Evolutionary conservation across 2,888 invertebrate genomes (phyloP), one percentile per base, ranked within the genome.

Genomic region (Parnassius glacialis): DNA sequence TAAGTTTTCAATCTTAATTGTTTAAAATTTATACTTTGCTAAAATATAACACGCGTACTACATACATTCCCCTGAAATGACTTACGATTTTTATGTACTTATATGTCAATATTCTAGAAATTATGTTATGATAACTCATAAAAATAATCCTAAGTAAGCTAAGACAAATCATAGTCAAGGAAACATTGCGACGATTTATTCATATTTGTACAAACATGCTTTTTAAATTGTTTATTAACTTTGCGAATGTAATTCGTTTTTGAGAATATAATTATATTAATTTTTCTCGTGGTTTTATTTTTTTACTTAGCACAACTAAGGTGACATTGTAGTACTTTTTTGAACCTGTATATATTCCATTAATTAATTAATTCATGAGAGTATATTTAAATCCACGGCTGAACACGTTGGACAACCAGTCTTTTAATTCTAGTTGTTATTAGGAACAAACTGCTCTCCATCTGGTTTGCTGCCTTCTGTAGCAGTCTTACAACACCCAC

Each of bases 181-280:
- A 11, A 20, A 20, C 20, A 20, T 55, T 45, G 69, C 62, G 65
- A 73, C 68, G 62, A 65, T 68, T 66, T 52, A 51, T 48, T 16
- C 9, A 52, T 50, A 68, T 77, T 78, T 82, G 78, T 83, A 81
- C 76, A 81, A 79, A 82, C 67, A 76, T 41, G 82, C 84, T 86
- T 87, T 71, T 82, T 80, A 76, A 79, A 81, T 76, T 80, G 75
- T 34, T 81, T 78, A 84, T 81, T 78, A 84, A 85, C 83, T 76
- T 73, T 76, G 76, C 80, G 73, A 71, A 78, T 74, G 74, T 78
- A 79, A 79, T 77, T 78, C 77, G 77, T 77, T 76, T 79, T 83
- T 79, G 78, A 77, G 84, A 72, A 74, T 71, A 68, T 70, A 72
- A 70, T 68, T 61, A 69, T 65, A 67, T 67, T 67, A 57, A 57